Percentiles rank a stretch among this genome's conserved stretches.
Evolutionary conservation across 2,888 invertebrate genomes (phyloP).

Genomic region (Caenorhabditis drosophilae): DNA sequence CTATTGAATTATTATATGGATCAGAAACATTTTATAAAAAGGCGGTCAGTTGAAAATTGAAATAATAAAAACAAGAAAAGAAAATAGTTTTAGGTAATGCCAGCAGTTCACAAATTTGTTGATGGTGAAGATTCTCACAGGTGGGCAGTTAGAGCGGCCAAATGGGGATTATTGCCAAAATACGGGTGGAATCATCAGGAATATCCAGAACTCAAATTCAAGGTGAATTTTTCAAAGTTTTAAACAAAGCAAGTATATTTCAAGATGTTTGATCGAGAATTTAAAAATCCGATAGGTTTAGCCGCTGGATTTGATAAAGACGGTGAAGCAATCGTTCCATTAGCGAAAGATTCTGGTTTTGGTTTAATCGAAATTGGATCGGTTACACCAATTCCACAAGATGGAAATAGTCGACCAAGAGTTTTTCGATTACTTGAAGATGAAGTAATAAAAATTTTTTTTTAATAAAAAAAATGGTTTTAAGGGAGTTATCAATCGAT

Average conservation of each 20-base stretch:
- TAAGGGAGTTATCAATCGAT: constrained; percentile 71
- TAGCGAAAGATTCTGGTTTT: constrained; percentile 78
- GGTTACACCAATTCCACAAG: constrained; percentile 89
- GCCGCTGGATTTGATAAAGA: constrained; percentile 96
- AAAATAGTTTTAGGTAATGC: constrained; percentile 50
- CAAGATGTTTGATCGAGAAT: constrained; percentile 71
- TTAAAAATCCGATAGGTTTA: constrained; percentile 88
- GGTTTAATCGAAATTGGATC: constrained; percentile 89
- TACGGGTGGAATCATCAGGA: constrained; percentile 59
- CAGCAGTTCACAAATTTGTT: constrained; percentile 54
- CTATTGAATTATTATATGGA: constrained; percentile 51
- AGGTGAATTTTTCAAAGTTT: constrained; percentile 9
- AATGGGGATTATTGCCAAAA: constrained; percentile 57
- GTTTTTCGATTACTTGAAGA: constrained; percentile 87
- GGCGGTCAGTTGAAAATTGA: constrained; percentile 32
- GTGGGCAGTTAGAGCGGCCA: constrained; percentile 56
- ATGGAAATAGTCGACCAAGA: constrained; percentile 89
- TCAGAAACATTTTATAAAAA: constrained; percentile 61
- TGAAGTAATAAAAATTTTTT: constrained; percentile 75
- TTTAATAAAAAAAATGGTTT: not conserved
- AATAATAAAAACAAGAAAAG: not conserved
- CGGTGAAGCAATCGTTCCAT: constrained; percentile 38
- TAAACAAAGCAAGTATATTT: not conserved
- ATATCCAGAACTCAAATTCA: constrained; percentile 59
- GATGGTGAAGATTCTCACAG: constrained; percentile 64